Evolutionary conservation across 2,797 vertebrate species (phyloP).

Genomic region (Crocidura indochinensis): DNA sequence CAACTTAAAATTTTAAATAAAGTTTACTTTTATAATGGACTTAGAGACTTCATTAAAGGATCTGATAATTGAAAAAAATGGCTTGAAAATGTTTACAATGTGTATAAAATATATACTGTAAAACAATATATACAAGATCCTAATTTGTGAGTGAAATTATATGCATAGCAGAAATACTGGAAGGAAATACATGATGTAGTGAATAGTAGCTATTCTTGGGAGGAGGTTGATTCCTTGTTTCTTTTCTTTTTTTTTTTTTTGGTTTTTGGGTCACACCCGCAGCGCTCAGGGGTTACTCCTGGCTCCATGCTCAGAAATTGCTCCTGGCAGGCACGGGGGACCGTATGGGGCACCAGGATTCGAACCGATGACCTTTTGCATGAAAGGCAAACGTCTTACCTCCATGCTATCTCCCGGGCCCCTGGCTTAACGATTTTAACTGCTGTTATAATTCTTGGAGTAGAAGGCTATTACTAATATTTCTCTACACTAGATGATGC

Average conservation of each 20-base stretch:
- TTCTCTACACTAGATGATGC: too few relatives aligned
- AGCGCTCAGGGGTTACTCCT: too few relatives aligned
- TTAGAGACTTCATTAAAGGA: conserved; percentile 51
- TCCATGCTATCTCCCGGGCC: too few relatives aligned
- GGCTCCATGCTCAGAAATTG: too few relatives aligned
- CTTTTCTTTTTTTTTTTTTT: too few relatives aligned
- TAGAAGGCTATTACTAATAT: too few relatives aligned
- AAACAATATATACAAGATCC: conserved; percentile 31
- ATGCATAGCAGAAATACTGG: conserved; percentile 17
- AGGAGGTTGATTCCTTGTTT: conserved; percentile 52
- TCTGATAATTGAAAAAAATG: conserved; percentile 28
- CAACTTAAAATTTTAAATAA: conserved; percentile 54
- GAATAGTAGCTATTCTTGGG: conserved; percentile 18
- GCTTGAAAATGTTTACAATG: conserved; percentile 42
- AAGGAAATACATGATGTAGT: conserved; percentile 25
- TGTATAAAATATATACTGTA: conserved; percentile 2
- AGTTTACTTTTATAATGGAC: conserved; percentile 42
- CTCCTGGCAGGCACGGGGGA: too few relatives aligned
- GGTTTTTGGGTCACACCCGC: too few relatives aligned
- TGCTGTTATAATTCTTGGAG: not conserved
- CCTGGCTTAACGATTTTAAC: conserved; percentile 23
- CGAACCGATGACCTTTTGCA: too few relatives aligned
- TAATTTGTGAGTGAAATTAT: conserved; percentile 15
- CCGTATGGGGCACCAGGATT: too few relatives aligned
- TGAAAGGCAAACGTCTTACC: too few relatives aligned